A percentile compares a stretch with the other conserved stretches of the same genome.
Conservation (phyloP, 2,113 vertebrate genomes). For the Osmerus mordax region DNA sequence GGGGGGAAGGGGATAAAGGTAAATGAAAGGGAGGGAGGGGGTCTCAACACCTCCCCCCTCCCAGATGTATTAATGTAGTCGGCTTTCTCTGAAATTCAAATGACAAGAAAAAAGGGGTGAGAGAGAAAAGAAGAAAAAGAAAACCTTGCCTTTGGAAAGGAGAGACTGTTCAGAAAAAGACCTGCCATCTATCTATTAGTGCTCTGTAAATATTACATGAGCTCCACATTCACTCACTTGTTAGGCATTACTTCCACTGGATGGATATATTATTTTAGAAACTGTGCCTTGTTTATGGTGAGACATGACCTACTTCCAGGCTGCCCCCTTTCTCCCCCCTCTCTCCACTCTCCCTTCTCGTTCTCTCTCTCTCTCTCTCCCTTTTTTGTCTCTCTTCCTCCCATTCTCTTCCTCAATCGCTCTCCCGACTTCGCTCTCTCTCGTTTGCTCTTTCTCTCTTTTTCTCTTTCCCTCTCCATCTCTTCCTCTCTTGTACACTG, state of each 20-base stretch:
- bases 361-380: slow-evolving; percentile 32
- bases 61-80: slow-evolving; percentile 66
- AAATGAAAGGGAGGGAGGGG: slow-evolving; percentile 9
- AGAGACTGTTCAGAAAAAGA: too few relatives aligned
- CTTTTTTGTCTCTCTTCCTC: neutral
- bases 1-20: neutral
- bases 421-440: slow-evolving; percentile 20
- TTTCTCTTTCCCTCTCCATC: too few relatives aligned
- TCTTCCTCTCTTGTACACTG: slow-evolving; percentile 20
- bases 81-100: slow-evolving; percentile 76
- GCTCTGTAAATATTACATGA: slow-evolving; percentile 82
- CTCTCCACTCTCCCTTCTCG: too few relatives aligned
- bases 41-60: slow-evolving; percentile 38
- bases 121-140: slow-evolving; percentile 35
- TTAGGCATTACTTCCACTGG: slow-evolving; percentile 74
- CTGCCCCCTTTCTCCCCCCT: slow-evolving; percentile 47
- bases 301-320: slow-evolving; percentile 79
- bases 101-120: slow-evolving; percentile 49
- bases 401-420: slow-evolving; percentile 32
- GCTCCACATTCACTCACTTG: slow-evolving; percentile 72
- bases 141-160: slow-evolving; percentile 47
- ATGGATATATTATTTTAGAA: slow-evolving; percentile 78
- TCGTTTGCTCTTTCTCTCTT: too few relatives aligned
- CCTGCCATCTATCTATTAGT: slow-evolving; percentile 81
- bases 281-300: slow-evolving; percentile 78